Evolutionary conservation across 1,140 invertebrate genomes (phyloP).

Genomic region (Acromyrmex charruanus): DNA sequence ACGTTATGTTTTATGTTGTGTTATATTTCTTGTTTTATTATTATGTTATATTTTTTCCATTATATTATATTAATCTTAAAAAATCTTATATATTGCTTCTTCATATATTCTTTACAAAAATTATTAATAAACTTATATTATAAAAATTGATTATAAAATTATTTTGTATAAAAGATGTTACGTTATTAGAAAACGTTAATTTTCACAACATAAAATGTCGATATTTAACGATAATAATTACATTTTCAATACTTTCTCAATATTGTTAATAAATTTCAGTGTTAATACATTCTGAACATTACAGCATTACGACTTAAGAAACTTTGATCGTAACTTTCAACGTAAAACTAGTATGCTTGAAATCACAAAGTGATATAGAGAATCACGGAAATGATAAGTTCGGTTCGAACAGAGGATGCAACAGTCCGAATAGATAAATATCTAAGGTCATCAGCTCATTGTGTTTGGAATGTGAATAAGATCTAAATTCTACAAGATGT

Average conservation of each 20-base stretch:
- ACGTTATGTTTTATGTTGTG: too few species aligned
- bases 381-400: constrained; percentile 37
- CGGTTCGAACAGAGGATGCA: constrained; percentile 6
- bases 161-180: neutral
- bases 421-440: constrained; percentile 29
- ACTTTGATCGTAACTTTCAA: neutral
- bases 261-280: neutral
- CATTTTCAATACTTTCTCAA: neutral
- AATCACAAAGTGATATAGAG: neutral
- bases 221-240: constrained; percentile 7
- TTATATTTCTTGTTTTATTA: neutral
- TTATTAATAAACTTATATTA: constrained; percentile 2
- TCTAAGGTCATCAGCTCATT: constrained; percentile 22
- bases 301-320: neutral
- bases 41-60: neutral
- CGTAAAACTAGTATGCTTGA: neutral
- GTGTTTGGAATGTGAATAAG: neutral
- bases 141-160: too few species aligned
- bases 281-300: neutral
- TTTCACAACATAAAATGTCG: neutral
- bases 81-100: neutral
- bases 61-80: neutral
- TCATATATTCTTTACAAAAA: neutral
- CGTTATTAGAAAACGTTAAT: neutral
- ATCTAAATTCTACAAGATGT: constrained; percentile 5